Base-by-base conservation (phyloP, 2,888 invertebrate genomes). In the Spodoptera exigua region DNA sequence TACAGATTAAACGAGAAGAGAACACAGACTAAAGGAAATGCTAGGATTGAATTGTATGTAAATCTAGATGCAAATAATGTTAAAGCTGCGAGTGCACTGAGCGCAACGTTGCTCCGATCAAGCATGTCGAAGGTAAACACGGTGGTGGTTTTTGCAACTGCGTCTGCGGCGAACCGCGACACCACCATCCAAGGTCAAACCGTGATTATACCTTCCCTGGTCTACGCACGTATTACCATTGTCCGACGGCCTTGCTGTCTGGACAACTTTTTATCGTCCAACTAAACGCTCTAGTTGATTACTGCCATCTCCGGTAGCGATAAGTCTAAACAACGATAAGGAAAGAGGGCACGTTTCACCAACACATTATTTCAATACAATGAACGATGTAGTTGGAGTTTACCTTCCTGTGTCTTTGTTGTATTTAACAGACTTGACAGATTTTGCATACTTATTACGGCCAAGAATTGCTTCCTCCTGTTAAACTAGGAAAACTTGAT, bases 151-250 rank as follows among this genome's bases (percentile, higher is more conserved):
- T 89, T 89, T 89, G 84, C 83, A 77, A 80, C 74, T 73, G 63
- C 68, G 78, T 78, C 85, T 80, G 84, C 86, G 79, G 79, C 82
- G 83, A 81, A 89, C 88, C 91, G 84, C 86, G 80, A 86, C 86
- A 79, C 84, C 84, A 84, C 87, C 77, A 70, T 78, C 83, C 91
- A 91, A 90, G 92, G 91, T 84, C 88, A 79, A 69, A 61, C 75
- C 70, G 72, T 75, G 82, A 81, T 82, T 79, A 76, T 78, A 83
- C 80, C 84, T 82, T 80, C 78, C 76, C 79, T 75, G 84, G 80
- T 89, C 87, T 89, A 87, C 85, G 87, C 79, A 77, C 78, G 67
- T 82, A 75, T 79, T 75, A 78, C 61, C 52, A 87, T 84, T 85
- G 79, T 84, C 74, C 68, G 52, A 63, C 81, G 85, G 77, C 90